A percentile compares a stretch with the other conserved stretches of the same genome.
Conservation (phyloP, 2,797 vertebrate genomes). For the Enoplosus armatus region DNA sequence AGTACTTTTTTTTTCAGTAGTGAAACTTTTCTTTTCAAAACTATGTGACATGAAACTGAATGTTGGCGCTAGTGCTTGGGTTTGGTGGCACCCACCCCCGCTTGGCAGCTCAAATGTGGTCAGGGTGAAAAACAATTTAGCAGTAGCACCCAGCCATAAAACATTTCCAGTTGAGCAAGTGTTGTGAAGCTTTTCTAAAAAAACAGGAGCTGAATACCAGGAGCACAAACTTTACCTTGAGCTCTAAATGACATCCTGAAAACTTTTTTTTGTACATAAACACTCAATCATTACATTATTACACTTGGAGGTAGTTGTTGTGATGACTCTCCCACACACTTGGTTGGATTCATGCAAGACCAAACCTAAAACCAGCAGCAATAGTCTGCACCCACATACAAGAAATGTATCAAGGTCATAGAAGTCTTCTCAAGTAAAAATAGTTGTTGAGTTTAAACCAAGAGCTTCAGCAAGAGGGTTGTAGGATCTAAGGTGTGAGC, state of each 20-base stretch:
- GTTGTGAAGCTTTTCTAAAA: conserved; percentile 42
- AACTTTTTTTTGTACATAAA: not conserved
- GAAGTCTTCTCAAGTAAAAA: conserved; percentile 13
- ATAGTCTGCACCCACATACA: not conserved
- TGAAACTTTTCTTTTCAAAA: conserved; percentile 36
- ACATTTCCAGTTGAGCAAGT: conserved; percentile 65
- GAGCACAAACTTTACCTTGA: conserved; percentile 21
- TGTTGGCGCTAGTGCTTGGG: conserved; percentile 1
- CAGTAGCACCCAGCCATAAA: conserved; percentile 51
- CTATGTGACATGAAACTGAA: conserved; percentile 35
- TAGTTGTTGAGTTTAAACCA: not conserved
- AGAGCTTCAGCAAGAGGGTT: not conserved
- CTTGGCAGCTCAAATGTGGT: conserved; percentile 56
- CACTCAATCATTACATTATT: not conserved
- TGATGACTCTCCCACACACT: conserved; percentile 16
- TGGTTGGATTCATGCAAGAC: conserved; percentile 6
- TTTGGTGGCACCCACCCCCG: conserved; percentile 25
- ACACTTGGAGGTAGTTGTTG: not conserved
- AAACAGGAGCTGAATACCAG: conserved; percentile 30
- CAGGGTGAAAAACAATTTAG: conserved; percentile 40
- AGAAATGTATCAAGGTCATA: conserved; percentile 18
- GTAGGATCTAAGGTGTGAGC: conserved; percentile 19
- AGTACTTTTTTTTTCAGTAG: not conserved
- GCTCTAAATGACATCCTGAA: not conserved
- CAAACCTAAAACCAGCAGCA: conserved; percentile 30